A percentile compares a stretch with the other conserved stretches of the same genome.
Conservation (phyloP, 1,140 invertebrate genomes). For the Drosophila murphyi region DNA sequence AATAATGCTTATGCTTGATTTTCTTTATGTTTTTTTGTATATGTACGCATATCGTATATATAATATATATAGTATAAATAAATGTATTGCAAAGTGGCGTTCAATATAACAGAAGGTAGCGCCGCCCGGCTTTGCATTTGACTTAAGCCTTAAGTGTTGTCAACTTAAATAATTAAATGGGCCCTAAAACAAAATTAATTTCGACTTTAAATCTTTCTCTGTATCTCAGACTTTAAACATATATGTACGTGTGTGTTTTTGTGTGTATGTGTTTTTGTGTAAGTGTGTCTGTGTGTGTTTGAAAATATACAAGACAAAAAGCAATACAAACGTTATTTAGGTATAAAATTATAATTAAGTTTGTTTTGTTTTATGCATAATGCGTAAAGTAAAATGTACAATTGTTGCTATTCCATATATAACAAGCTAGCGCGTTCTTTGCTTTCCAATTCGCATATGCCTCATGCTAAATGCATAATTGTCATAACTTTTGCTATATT, state of each 20-base stretch:
- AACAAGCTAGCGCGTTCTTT: conserved; percentile 75
- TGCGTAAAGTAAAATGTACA: conserved; percentile 78
- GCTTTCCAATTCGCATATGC: conserved; percentile 49
- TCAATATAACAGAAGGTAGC: conserved; percentile 54
- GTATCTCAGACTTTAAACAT: conserved; percentile 20
- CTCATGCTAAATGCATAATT: conserved; percentile 60
- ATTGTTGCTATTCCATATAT: conserved; percentile 75
- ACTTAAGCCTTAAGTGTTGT: conserved; percentile 76
- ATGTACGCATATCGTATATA: conserved; percentile 2
- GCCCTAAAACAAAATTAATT: conserved; percentile 55
- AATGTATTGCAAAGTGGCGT: conserved; percentile 78
- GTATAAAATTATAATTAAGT: conserved; percentile 70
- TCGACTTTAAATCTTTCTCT: conserved; percentile 38
- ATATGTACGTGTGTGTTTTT: conserved; percentile 1
- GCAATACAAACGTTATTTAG: conserved; percentile 70
- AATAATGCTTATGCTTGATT: conserved; percentile 46
- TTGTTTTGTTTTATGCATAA: conserved; percentile 51
- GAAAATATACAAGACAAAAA: conserved; percentile 81
- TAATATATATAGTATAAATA: conserved; percentile 63
- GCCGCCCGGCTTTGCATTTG: conserved; percentile 71
- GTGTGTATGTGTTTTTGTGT: neutral
- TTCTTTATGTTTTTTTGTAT: conserved; percentile 8
- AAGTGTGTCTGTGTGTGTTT: conserved; percentile 39
- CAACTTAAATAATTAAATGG: conserved; percentile 57
- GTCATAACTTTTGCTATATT: conserved; percentile 69